A percentile compares a stretch with the other conserved stretches of the same genome.
Evolutionary conservation across 2,888 invertebrate genomes (phyloP).

Genomic region (Dascillus cervinus): DNA sequence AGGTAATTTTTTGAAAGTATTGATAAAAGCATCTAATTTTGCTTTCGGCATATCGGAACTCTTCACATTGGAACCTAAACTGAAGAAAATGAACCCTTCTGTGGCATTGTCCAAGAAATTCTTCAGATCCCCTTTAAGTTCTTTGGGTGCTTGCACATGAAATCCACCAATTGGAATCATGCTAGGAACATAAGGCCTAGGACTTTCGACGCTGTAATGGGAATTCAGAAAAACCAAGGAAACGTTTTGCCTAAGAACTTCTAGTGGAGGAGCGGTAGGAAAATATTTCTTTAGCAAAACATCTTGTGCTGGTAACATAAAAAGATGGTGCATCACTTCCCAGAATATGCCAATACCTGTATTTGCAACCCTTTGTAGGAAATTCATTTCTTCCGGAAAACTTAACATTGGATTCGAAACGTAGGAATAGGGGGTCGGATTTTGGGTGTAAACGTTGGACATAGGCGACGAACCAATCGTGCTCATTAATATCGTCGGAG

Average conservation of each 20-base stretch:
- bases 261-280: conserved; percentile 23
- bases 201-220: conserved; percentile 46
- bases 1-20: conserved; percentile 50
- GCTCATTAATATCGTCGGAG: conserved; percentile 23
- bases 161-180: conserved; percentile 51
- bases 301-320: conserved; percentile 15
- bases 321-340: conserved; percentile 7
- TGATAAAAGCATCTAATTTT: conserved; percentile 47
- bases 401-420: conserved; percentile 24
- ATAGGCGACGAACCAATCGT: conserved; percentile 16
- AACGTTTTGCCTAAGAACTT: conserved; percentile 20
- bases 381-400: conserved; percentile 28
- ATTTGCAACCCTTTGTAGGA: conserved; percentile 27
- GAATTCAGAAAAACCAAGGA: conserved; percentile 28
- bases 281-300: conserved; percentile 22
- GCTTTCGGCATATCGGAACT: conserved; percentile 48
- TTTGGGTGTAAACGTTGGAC: conserved; percentile 20
- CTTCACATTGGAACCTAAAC: conserved; percentile 52
- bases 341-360: conserved; percentile 12
- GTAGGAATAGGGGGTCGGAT: conserved; percentile 28
- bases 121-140: conserved; percentile 41
- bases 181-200: conserved; percentile 48
- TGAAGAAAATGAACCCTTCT: conserved; percentile 51
- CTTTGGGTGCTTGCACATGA: conserved; percentile 34
- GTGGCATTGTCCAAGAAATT: conserved; percentile 46